Evolutionary conservation across 2,888 invertebrate genomes (phyloP).

Genomic region (Chouioia cunea): DNA sequence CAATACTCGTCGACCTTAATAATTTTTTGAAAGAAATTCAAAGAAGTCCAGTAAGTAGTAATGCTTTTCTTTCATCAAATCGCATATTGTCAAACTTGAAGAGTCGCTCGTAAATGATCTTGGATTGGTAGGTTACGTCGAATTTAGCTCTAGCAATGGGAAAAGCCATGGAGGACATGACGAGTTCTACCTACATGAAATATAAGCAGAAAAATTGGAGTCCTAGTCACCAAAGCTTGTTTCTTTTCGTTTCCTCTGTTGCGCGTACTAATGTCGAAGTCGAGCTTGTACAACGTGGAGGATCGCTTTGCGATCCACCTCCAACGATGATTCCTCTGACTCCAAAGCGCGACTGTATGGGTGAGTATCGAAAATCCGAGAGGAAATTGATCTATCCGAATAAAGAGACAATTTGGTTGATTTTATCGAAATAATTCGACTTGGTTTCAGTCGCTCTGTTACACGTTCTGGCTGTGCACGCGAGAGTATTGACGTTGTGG

Average conservation of each 20-base stretch:
- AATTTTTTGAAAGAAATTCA: constrained; percentile 79
- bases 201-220: constrained; percentile 79
- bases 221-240: constrained; percentile 80
- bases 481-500: constrained; percentile 78
- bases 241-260: constrained; percentile 90
- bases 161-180: constrained; percentile 95
- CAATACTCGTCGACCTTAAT: constrained; percentile 69
- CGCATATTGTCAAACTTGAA: too few species aligned
- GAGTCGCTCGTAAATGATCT: background rate
- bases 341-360: constrained; percentile 84
- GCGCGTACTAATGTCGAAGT: constrained; percentile 93
- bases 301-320: constrained; percentile 74
- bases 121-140: constrained; percentile 73
- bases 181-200: constrained; percentile 86
- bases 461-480: constrained; percentile 89
- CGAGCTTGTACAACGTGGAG: constrained; percentile 91
- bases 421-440: background rate
- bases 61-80: background rate
- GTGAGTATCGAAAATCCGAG: constrained; percentile 65
- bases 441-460: constrained; percentile 82
- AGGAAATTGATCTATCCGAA: too few species aligned
- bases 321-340: constrained; percentile 72
- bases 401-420: too few species aligned
- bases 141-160: constrained; percentile 89
- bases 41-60: constrained; percentile 74